phyloP scores from a whole-genome alignment of 37 sponge, comb jelly and placozoan genomes.

The Haliclona indistincta region DNA sequence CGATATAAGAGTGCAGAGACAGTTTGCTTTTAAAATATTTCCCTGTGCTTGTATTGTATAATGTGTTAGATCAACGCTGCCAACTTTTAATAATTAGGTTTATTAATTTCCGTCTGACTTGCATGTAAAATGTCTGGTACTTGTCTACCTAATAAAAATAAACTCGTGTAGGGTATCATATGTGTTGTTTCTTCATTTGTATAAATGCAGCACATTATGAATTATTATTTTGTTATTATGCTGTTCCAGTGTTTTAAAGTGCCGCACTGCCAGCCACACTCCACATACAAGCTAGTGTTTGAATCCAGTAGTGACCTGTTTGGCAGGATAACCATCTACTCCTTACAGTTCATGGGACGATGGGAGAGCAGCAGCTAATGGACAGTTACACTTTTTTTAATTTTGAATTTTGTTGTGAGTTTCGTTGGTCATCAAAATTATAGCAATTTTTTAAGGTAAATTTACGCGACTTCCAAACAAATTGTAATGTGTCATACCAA shows the following conservation, averaged over 20 bases:
- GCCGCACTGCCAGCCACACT: not conserved
- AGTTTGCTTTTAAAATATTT: too few species aligned
- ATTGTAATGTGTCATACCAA: too few species aligned
- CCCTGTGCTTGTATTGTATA: too few species aligned
- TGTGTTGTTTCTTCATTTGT: not conserved
- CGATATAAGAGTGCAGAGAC: too few species aligned
- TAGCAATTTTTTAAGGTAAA: too few species aligned
- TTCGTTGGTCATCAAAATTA: too few species aligned
- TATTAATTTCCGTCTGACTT: too few species aligned
- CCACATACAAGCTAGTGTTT: conserved; percentile 55
- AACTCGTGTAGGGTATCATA: not conserved
- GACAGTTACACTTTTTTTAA: not conserved
- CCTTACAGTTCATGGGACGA: conserved; percentile 64
- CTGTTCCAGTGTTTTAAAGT: conserved; percentile 48
- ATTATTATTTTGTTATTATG: not conserved
- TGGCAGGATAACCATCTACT: conserved; percentile 87
- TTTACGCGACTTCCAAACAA: too few species aligned
- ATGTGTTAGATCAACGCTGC: too few species aligned
- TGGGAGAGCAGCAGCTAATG: not conserved
- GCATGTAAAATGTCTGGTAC: too few species aligned
- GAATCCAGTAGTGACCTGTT: conserved; percentile 77
- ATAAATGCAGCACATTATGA: not conserved
- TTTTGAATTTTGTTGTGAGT: too few species aligned
- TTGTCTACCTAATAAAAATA: not conserved
- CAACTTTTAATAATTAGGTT: too few species aligned